These are phyloP conservation scores for Pelobates fuscus DNA, from an alignment of 2,113 vertebrate genomes.

Conservation along the genomic window DNA sequence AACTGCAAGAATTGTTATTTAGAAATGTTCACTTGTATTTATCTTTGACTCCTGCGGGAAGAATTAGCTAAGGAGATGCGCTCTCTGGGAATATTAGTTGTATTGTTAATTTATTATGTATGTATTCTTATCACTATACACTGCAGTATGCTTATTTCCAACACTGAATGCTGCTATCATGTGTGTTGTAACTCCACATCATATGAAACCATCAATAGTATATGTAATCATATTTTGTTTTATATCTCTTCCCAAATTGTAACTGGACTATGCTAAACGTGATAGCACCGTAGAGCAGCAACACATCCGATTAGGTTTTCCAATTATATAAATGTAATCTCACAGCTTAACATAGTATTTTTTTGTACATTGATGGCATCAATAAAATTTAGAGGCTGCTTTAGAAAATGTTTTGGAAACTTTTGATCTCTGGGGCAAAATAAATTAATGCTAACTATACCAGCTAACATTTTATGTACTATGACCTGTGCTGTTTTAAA, in stretches of 20 bases:
- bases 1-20: background rate
- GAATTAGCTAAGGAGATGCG: background rate
- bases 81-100: background rate
- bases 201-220: background rate
- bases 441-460: background rate
- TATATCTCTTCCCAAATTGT: background rate
- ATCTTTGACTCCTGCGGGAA: background rate
- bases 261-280: background rate
- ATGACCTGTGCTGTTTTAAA: background rate
- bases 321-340: background rate
- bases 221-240: no score
- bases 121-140: slow-evolving; percentile 5
- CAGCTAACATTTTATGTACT: background rate
- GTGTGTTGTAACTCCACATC: background rate
- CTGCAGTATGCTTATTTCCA: slow-evolving; percentile 27
- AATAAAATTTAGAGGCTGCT: background rate
- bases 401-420: background rate
- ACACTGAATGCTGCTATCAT: background rate
- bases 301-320: no score
- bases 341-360: background rate
- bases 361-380: background rate
- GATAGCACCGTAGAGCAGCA: background rate
- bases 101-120: background rate
- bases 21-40: background rate
- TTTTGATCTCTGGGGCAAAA: background rate